A percentile compares a stretch with the other conserved stretches of the same genome.
These are phyloP conservation scores for Heloderma charlesbogerti DNA, from an alignment of 2,113 vertebrate genomes.

Conservation along the genomic window DNA sequence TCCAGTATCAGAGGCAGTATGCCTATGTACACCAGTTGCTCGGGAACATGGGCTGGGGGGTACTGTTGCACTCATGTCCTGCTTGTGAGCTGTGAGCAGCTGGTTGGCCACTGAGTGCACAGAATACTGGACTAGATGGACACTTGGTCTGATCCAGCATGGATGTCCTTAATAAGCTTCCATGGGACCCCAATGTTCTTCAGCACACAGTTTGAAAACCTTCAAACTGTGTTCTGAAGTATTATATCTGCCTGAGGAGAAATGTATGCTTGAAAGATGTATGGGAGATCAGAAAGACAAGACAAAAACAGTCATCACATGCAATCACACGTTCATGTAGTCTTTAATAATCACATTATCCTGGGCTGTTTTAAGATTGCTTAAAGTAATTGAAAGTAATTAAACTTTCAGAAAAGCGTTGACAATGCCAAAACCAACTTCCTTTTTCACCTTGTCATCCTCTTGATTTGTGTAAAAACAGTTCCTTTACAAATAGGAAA, in stretches of 20 bases:
- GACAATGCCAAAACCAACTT: conserved; percentile 14
- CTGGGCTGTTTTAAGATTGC: conserved; percentile 39
- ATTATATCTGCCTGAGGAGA: conserved; percentile 10
- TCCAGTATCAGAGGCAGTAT: too few species aligned
- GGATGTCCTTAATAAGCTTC: neutral
- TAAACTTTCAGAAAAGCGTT: conserved; percentile 57
- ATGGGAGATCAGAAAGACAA: neutral
- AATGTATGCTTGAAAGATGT: conserved; percentile 39
- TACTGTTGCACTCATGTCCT: too few species aligned
- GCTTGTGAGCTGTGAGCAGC: too few species aligned
- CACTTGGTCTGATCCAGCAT: too few species aligned
- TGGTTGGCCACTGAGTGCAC: too few species aligned
- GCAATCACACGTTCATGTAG: conserved; percentile 10
- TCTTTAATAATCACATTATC: conserved; percentile 34
- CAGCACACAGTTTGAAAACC: conserved; percentile 10
- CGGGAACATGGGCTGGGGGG: too few species aligned
- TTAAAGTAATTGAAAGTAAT: too few species aligned
- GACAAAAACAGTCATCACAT: conserved; percentile 6
- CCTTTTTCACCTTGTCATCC: conserved; percentile 45
- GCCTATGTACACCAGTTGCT: too few species aligned
- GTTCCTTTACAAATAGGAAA: conserved; percentile 27
- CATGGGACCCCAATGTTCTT: neutral
- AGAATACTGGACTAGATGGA: too few species aligned
- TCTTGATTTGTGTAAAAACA: conserved; percentile 50
- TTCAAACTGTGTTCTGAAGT: too few species aligned